Base-by-base conservation (phyloP, 2,888 invertebrate genomes). In the Mechanitis messenoides region DNA sequence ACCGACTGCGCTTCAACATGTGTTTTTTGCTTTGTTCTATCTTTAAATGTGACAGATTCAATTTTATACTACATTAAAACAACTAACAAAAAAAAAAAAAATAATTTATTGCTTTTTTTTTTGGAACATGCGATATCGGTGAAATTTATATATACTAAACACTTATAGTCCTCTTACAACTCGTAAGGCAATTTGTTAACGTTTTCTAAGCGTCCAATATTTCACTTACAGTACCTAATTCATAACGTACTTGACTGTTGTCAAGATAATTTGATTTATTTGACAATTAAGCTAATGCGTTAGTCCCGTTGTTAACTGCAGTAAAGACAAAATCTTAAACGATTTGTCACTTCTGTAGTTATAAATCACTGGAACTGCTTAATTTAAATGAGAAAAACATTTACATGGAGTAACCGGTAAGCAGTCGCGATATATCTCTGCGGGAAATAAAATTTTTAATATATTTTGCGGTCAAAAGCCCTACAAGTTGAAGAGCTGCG, bases 371-470 rank as follows among this genome's bases (percentile, higher is more conserved):
- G 59, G 55, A 55, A 64, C 60, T 62, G 64, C 63, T 67, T 68
- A 67, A 67, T 68, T 69, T 68, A 69, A 71, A 70, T 61, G 62
- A 66, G 65, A 67, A 68, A 67, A 65, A 62, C 63, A 60, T 66
- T 70, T 69, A 68, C 68, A 68, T 50, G 54, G 62, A 66, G 63
- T 67, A 61, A 68, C 62, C 65, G 64, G 63, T 62, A 59, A 65
- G 59, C 57, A 59, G 64, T 68, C 61, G 62, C 69, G 67, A 70
- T 70, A 66, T 69, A 68, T 69, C 63, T 68, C 58, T 38, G 56
- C 55, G 61, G 47, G 47, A 66, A 58, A 69, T 64, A 64, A 70
- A 66, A 60, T 63, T 61, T 64, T 64, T 67, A 67, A 70, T 66
- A 61, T 64, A 64, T 64, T 65, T 65, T 33, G 63, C 58, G 62